Evolutionary conservation across 2,888 invertebrate species (phyloP), one percentile per base, ranked within the genome.

Genomic region (Eurytoma californica): DNA sequence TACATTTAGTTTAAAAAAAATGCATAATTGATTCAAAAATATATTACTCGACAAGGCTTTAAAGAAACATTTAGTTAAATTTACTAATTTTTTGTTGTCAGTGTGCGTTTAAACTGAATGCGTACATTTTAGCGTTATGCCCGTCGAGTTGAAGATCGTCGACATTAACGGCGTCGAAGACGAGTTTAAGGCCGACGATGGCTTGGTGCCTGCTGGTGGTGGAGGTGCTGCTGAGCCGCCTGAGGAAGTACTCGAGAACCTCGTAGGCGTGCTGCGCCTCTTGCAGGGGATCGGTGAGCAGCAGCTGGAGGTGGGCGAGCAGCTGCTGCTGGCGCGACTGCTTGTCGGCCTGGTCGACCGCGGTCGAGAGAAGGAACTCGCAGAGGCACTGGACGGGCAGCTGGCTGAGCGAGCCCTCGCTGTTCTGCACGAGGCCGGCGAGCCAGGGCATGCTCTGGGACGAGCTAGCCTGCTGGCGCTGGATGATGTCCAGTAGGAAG

Each of bases 371-470:
- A 68, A 98, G 92, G 91, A 98, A 98, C 91, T 98, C 98, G 91
- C 98, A 98, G 68, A 99, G 92, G 88, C 98, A 98, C 88, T 98
- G 98, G n/a, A 98, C 97, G 0, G 98, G 98, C 24, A 99, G 91
- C 84, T 97, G 96, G 86, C 96, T 93, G 57, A 96, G 92, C 20
- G 96, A 95, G 0, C 96, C 95, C 87, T 97, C 97, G 83, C 96
- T 97, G 84, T 96, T 97, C 85, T 97, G 95, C 16, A 98, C 96
- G 80, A 98, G 92, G 89, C 98, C 97, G 12, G 97, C 97, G 81
- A 98, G 91, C 98, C 98, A 98, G 3, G 98, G 98, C 97, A 98
- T 97, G 58, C 98, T 97, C 83, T 97, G 96, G 0, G 96, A 94
- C 12, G 97, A 95, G 83, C 96, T 96, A 88, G 96, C 95, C 65